Evolutionary conservation across 2,113 vertebrate species (phyloP).

Genomic region (Emydura subglobosa): DNA sequence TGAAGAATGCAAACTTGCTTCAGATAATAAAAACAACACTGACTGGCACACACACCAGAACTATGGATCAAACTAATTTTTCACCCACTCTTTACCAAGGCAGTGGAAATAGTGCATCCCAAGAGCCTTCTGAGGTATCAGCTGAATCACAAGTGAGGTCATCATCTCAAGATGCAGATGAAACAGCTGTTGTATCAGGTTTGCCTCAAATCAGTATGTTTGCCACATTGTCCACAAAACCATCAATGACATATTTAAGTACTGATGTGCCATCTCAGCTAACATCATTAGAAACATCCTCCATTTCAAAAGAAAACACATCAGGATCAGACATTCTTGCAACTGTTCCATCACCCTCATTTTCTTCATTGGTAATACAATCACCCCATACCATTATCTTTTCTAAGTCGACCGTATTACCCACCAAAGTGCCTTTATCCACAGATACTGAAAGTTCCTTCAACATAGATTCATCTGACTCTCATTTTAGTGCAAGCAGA

Average conservation of each 20-base stretch:
- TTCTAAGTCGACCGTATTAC: slow-evolving; percentile 47
- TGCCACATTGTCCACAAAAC: slow-evolving; percentile 44
- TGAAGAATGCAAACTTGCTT: slow-evolving; percentile 75
- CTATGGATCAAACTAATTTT: slow-evolving; percentile 78
- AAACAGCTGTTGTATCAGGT: slow-evolving; percentile 85
- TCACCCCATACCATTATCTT: slow-evolving; percentile 75
- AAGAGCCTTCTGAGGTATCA: slow-evolving; percentile 81
- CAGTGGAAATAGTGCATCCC: slow-evolving; percentile 81
- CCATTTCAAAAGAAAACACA: slow-evolving; percentile 54
- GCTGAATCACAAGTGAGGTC: slow-evolving; percentile 75
- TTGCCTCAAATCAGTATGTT: slow-evolving; percentile 82
- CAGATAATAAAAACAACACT: slow-evolving; percentile 68
- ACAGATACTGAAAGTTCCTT: slow-evolving; percentile 50
- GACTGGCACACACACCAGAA: slow-evolving; percentile 76
- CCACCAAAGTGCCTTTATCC: slow-evolving; percentile 52
- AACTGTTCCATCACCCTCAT: slow-evolving; percentile 54
- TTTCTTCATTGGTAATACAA: slow-evolving; percentile 59
- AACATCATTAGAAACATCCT: slow-evolving; percentile 57
- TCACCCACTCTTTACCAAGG: slow-evolving; percentile 79
- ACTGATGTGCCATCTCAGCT: slow-evolving; percentile 58
- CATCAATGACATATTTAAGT: slow-evolving; percentile 21
- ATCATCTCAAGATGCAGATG: slow-evolving; percentile 66
- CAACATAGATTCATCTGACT: slow-evolving; percentile 43
- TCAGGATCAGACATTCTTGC: slow-evolving; percentile 46
- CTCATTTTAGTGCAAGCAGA: slow-evolving; percentile 58